Base-by-base conservation (phyloP, 1,140 invertebrate genomes). In the Octopus bimaculoides region DNA sequence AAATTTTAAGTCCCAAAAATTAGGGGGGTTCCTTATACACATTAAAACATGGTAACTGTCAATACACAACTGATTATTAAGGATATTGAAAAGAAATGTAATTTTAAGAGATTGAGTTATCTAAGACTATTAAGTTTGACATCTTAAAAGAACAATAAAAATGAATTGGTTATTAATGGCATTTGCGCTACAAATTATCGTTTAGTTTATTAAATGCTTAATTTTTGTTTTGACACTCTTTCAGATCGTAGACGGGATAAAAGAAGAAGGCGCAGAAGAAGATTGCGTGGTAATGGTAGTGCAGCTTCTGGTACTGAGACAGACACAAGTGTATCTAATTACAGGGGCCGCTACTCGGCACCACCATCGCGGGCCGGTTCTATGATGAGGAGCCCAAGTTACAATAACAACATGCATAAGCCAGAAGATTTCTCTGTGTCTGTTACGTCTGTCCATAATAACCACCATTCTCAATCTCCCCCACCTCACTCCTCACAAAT, bases 221-320 rank as follows among this genome's bases (percentile, higher is more conserved):
- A 41, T 41, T 41, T 41, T 41, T 41, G 26, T 41, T 41, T 41
- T 78, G 14, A 54, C 26, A 69, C 81, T 52, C n/a, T 82, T 83
- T 69, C 76, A 86, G 86, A 87, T 55, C 82, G 84, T 69, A 80
- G 82, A 52, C 78, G 83, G 53, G 81, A 84, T 52, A 75, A 87
- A 41, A 79, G 84, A 10, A 77, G 85, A 12, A 77, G 86, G 69
- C 81, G 83, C 61, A 83, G 83, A 71, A 84, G 86, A 54, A 77
- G 82, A 52, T 77, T 79, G 9, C 81, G 84, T 77, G 86, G 86
- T 26, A 87, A 85, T 79, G 84, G 83, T 53, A 84, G 86, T 78
- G 83, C 85, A 26, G 85, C 85, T 9, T 88, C 87, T 12, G 88
- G 87, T 53, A 89, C 88, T 55, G 88, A 89, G 81, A 88, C 88